phyloP scores from a whole-genome alignment of 2,797 vertebrate species.

The Sebastes goodei region DNA sequence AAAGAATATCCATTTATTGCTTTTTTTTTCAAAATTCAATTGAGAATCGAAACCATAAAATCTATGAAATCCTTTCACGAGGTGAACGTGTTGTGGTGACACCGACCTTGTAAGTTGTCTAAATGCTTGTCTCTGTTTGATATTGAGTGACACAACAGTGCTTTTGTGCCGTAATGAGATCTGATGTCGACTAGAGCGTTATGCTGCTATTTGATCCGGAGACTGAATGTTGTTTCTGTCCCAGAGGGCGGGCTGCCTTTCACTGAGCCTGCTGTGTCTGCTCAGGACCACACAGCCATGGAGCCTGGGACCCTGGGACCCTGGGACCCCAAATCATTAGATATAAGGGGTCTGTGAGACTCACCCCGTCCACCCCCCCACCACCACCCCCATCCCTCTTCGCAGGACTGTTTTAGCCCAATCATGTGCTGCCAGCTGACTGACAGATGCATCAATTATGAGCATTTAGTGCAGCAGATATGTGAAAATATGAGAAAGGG shows the following conservation, averaged over 20 bases:
- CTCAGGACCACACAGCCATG: slow-evolving; percentile 74
- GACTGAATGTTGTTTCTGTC: slow-evolving; percentile 77
- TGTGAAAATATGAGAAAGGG: slow-evolving; percentile 87
- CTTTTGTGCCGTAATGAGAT: slow-evolving; percentile 65
- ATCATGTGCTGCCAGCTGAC: slow-evolving; percentile 91
- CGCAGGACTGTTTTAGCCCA: slow-evolving; percentile 72
- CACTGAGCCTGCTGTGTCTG: slow-evolving; percentile 75
- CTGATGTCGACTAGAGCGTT: slow-evolving; percentile 58
- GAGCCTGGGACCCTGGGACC: slow-evolving; percentile 63
- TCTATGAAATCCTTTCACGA: not conserved
- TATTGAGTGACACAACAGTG: slow-evolving; percentile 72
- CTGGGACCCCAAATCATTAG: slow-evolving; percentile 72
- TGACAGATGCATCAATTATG: slow-evolving; percentile 93
- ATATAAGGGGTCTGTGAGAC: slow-evolving; percentile 72
- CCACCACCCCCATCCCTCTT: slow-evolving; percentile 38
- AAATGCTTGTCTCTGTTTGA: slow-evolving; percentile 55
- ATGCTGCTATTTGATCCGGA: slow-evolving; percentile 74
- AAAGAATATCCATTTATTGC: not conserved
- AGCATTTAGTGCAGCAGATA: slow-evolving; percentile 87
- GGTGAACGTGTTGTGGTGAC: slow-evolving; percentile 22
- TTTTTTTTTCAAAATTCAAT: not conserved
- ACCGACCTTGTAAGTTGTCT: slow-evolving; percentile 38
- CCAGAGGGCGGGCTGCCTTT: slow-evolving; percentile 52
- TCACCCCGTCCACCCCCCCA: slow-evolving; percentile 11
- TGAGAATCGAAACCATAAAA: not conserved